Percentiles rank a stretch among this genome's conserved stretches.
These are phyloP conservation scores for Limnephilus auricula DNA, from an alignment of 2,888 invertebrate genomes.

Conservation along the genomic window DNA sequence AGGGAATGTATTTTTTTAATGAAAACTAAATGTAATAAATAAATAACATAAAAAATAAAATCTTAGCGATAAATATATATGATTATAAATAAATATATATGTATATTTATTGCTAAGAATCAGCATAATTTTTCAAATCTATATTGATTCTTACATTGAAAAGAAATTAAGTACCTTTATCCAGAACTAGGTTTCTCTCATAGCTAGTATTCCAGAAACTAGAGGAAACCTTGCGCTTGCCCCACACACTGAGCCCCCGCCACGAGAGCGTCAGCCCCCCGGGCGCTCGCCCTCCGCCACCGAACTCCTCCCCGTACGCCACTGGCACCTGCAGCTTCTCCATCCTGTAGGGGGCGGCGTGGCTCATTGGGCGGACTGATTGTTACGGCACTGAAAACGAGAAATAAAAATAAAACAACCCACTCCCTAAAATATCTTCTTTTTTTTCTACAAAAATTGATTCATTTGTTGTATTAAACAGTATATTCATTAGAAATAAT, in stretches of 20 bases:
- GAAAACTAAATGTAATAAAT: no score
- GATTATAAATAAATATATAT: no score
- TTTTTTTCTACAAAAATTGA: no score
- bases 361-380: background rate
- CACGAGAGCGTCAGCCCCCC: constrained; percentile 75
- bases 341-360: background rate
- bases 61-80: no score
- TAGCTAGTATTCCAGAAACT: constrained; percentile 76
- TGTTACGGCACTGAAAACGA: background rate
- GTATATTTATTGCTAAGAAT: no score
- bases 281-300: background rate
- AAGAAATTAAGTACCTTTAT: constrained; percentile 73
- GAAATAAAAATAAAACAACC: background rate
- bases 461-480: no score
- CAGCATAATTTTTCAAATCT: no score
- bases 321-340: background rate
- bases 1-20: no score
- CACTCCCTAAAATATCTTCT: no score
- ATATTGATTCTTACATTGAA: no score
- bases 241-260: constrained; percentile 77
- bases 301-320: constrained; percentile 7
- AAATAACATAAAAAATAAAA: no score
- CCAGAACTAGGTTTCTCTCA: constrained; percentile 77
- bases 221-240: constrained; percentile 74
- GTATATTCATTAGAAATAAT: no score